Evolutionary conservation across 2,888 invertebrate genomes (phyloP), one percentile per base, ranked within the genome.

Genomic region (Pheosia tremula): DNA sequence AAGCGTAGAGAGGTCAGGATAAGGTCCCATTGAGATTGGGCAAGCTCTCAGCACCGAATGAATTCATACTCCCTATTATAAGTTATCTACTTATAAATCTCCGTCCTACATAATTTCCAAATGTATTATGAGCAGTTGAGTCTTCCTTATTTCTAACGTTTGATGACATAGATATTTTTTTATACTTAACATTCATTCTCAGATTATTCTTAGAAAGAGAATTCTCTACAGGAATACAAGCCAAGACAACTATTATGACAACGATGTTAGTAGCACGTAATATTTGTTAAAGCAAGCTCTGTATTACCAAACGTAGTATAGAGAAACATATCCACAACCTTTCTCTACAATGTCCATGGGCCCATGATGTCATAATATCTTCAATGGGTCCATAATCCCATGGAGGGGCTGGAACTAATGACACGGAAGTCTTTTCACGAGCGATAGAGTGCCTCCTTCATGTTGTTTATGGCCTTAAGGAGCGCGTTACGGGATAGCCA

Each of bases 401-500:
- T 38, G 24, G 59, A 47, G 37, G 49, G 47, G 59, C 56, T 59
- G 53, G 53, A 63, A 50, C 61, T 72, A 75, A 74, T 73, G 76
- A 63, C 13, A 36, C 64, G 71, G 76, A 73, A 75, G 68, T 67
- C 69, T 65, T 69, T 71, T 75, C 71, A 73, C 13, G 60, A 49
- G 56, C 66, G 74, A 75, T 71, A 71, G 70, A 64, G 61, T 56
- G 57, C 55, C 53, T 59, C 62, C 57, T 62, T 72, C 69, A 50
- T 62, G 56, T 55, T 47, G 47, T 47, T 47, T 47, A 47, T 47
- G 47, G 47, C 47, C 47, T n/a, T 47, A 47, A 47, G 47, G 47
- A 47, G 47, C 47, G 5, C 47, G 47, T 47, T 47, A 47, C 11
- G 47, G 47, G 47, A 47, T 47, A n/a, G 47, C 47, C 47, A 11